Conservation (phyloP, 2,113 vertebrate species). For the Hyperopisus bebe region DNA sequence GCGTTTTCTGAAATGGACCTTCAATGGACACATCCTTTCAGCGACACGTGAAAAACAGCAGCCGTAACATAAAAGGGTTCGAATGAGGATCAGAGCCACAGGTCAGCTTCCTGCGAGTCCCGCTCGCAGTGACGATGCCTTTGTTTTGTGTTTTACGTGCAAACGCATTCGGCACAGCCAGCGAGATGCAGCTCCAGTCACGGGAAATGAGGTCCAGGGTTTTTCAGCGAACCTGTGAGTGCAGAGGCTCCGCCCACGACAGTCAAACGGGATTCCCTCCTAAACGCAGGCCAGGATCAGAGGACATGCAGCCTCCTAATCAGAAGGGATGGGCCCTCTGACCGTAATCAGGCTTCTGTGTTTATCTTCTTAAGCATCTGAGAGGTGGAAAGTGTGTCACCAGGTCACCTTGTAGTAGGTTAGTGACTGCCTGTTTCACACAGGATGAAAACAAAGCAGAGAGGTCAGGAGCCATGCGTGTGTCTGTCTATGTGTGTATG, state of each 20-base stretch:
- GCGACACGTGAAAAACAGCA: background rate
- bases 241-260: background rate
- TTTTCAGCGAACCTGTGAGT: background rate
- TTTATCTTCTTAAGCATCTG: conserved; percentile 10
- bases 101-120: background rate
- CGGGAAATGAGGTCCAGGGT: background rate
- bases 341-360: background rate
- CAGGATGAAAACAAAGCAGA: background rate
- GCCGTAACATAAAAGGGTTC: background rate
- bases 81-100: background rate
- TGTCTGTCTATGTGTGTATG: background rate
- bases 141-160: background rate
- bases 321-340: background rate
- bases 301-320: background rate
- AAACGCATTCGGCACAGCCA: background rate
- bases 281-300: background rate
- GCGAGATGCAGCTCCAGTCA: background rate
- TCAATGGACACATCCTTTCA: background rate
- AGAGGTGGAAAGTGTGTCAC: conserved; percentile 10
- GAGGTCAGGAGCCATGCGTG: background rate
- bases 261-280: background rate
- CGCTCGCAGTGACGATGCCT: background rate
- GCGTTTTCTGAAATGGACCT: background rate
- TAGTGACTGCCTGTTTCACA: background rate
- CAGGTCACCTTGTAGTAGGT: background rate